Evolutionary conservation across 2,888 invertebrate species (phyloP).

Genomic region (Dendrolimus houi): DNA sequence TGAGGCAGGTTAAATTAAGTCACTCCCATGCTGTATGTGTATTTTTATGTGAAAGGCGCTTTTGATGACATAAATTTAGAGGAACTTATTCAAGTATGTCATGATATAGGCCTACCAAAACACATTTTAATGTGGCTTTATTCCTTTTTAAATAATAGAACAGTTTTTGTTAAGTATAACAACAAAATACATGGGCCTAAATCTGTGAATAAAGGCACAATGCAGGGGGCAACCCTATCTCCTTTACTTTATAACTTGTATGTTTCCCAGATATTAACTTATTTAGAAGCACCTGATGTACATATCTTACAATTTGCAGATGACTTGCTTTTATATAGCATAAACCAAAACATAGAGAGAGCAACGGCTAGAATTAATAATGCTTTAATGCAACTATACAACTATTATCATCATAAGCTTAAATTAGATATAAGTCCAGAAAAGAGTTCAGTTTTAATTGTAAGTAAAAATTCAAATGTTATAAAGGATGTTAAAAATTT

Average conservation of each 20-base stretch:
- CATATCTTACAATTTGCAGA: no score
- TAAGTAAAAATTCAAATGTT: not conserved
- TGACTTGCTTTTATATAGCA: no score
- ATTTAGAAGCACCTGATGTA: no score
- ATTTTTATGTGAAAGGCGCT: not conserved
- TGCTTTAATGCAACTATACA: not conserved
- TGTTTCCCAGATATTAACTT: not conserved
- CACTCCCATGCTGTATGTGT: conserved; percentile 2
- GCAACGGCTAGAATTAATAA: not conserved
- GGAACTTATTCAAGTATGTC: not conserved
- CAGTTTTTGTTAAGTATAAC: no score
- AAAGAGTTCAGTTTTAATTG: conserved; percentile 1
- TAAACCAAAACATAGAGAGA: not conserved
- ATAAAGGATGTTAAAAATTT: no score
- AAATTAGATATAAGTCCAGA: not conserved
- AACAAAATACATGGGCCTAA: no score
- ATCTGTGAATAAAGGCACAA: conserved; percentile 1
- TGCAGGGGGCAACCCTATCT: conserved; percentile 3
- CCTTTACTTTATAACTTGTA: conserved; percentile 1
- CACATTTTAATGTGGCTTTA: conserved; percentile 1
- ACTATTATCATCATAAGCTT: not conserved
- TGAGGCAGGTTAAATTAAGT: conserved; percentile 2
- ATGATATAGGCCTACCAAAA: not conserved
- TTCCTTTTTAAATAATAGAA: not conserved
- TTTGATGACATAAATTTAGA: conserved; percentile 1